phyloP scores from a whole-genome alignment of 1,140 invertebrate genomes.

The Macrocentrus cingulum region DNA sequence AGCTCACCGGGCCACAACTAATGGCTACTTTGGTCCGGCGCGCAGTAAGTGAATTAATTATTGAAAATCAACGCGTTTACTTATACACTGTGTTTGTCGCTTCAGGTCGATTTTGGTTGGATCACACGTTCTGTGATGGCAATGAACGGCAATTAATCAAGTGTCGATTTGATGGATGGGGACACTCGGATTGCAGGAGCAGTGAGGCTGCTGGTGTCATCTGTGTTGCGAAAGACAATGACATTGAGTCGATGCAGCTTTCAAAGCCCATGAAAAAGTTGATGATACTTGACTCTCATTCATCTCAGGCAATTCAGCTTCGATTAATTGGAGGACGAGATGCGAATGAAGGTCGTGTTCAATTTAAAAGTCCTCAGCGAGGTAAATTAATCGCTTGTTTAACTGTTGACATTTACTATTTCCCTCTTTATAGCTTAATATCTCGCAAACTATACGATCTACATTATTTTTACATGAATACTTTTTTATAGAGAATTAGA shows the following conservation, averaged over 20 bases:
- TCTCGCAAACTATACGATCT: too few species aligned
- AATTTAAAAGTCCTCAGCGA: conserved; percentile 62
- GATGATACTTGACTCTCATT: conserved; percentile 45
- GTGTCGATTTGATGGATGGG: conserved; percentile 85
- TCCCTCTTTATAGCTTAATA: too few species aligned
- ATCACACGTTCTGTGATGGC: conserved; percentile 84
- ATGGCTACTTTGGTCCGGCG: conserved; percentile 74
- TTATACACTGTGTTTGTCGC: conserved; percentile 1
- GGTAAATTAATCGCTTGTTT: conserved; percentile 38
- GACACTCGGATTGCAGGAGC: conserved; percentile 73
- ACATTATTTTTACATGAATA: too few species aligned
- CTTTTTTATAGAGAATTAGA: too few species aligned
- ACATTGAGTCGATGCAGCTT: conserved; percentile 21
- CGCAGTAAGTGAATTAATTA: conserved; percentile 64
- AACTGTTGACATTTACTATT: too few species aligned
- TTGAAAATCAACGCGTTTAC: conserved; percentile 1
- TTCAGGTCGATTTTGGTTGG: conserved; percentile 82
- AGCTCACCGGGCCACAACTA: conserved; percentile 67
- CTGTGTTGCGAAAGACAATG: conserved; percentile 57
- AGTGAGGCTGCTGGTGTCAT: conserved; percentile 81
- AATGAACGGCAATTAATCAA: conserved; percentile 70
- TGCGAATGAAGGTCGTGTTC: conserved; percentile 74
- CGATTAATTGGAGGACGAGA: conserved; percentile 67
- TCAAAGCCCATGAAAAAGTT: conserved; percentile 45
- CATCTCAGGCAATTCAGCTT: conserved; percentile 47